These are phyloP conservation scores for Caenorhabditis doughertyi DNA, from an alignment of 2,888 invertebrate species.

Conservation along the genomic window DNA sequence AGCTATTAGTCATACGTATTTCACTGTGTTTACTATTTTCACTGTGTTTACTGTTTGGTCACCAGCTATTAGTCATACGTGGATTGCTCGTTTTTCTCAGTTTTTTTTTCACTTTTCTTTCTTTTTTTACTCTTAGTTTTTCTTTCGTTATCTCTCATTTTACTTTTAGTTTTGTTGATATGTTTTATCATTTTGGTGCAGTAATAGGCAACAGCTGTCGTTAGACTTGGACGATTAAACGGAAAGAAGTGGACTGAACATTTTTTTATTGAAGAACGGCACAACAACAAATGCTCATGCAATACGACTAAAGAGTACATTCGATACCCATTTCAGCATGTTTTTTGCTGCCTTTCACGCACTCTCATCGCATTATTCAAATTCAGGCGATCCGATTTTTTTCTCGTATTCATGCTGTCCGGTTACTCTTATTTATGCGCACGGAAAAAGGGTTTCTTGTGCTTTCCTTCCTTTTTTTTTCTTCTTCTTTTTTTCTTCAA, in stretches of 20 bases:
- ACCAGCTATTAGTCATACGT: not conserved
- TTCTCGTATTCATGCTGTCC: conserved; percentile 6
- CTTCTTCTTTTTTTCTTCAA: conserved; percentile 22
- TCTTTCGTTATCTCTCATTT: too few relatives aligned
- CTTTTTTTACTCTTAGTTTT: not conserved
- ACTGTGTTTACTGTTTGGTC: conserved; percentile 15
- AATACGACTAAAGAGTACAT: conserved; percentile 25
- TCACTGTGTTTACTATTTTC: not conserved
- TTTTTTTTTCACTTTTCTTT: not conserved
- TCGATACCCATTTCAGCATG: conserved; percentile 11
- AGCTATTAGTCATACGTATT: not conserved
- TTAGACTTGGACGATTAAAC: conserved; percentile 4
- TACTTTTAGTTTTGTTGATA: conserved; percentile 5
- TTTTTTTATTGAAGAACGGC: conserved; percentile 22
- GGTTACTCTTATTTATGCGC: conserved; percentile 42
- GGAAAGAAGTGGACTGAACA: not conserved
- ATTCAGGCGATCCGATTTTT: conserved; percentile 42
- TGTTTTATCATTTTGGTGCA: conserved; percentile 8
- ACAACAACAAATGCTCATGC: conserved; percentile 10
- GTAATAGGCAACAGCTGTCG: conserved; percentile 40
- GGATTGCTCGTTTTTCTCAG: not conserved
- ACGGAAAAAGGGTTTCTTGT: conserved; percentile 37
- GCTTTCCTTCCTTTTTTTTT: conserved; percentile 33
- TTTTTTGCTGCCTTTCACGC: not conserved
- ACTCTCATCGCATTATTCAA: conserved; percentile 56